Evolutionary conservation across 1,140 invertebrate species (phyloP), one percentile per base, ranked within the genome.

Genomic region (Littorina saxatilis): DNA sequence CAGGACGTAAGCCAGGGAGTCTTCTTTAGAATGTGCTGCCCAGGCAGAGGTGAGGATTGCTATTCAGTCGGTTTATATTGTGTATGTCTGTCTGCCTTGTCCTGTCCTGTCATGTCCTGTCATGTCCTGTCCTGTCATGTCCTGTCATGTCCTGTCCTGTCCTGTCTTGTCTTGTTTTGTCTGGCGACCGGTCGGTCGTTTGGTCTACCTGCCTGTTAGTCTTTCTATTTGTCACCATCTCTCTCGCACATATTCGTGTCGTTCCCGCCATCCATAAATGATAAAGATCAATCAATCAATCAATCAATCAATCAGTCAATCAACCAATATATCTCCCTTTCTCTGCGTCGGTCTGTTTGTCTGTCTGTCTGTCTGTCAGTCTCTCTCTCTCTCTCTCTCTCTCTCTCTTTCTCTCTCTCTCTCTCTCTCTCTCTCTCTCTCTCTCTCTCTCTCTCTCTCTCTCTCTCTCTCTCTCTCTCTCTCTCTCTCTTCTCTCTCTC

Each of bases 1-100:
- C 76, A 78, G 76, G 76, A 78, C 23, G 39, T 78, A 20, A 5
- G 43, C 37, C 20, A 52, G n/a, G 76, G 76, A 7, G 39, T 78
- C 23, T 40, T 43, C 27, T 58, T 78, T 20, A 23, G 76, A 1
- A 78, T 78, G 76, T 78, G 76, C 55, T 78, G 76, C 39, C 76
- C 76, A 0, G 76, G 76, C 17, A 37, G 43, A 27, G 76, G 76
- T 78, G 58, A 75, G 70, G 68, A 50, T 11, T 27, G 61, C 27
- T 3, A 32, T 32, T 7, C 27, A 32, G 47, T 63, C 7, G 0
- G 27, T 63, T 63, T 1, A 4, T 32, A 32, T 27, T 63, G 1
- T 63, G 3, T 29, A 2, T 63, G 27, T 63, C 7, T 63, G 2
- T 2, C 4, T 63, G 1, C 35, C 7, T 63, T n/a, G n/a, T n/a